Conservation (phyloP, 2,113 vertebrate genomes). For the Neotoma lepida region DNA sequence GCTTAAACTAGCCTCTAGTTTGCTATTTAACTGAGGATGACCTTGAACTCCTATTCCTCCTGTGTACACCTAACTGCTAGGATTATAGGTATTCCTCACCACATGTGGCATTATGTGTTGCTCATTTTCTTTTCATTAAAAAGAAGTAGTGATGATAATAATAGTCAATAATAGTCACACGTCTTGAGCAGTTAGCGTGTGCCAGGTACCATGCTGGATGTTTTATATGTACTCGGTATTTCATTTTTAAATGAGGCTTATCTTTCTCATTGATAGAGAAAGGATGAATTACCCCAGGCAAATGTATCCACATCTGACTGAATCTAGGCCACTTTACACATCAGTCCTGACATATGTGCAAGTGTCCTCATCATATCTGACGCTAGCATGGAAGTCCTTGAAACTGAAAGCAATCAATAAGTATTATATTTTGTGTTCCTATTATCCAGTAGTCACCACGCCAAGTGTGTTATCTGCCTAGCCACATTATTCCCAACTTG, state of each 20-base stretch:
- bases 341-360: neutral
- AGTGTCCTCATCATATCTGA: neutral
- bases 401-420: neutral
- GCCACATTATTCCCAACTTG: conserved; percentile 12
- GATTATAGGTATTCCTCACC: neutral
- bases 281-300: conserved; percentile 20
- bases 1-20: neutral
- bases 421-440: neutral
- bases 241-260: conserved; percentile 41
- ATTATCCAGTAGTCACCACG: neutral
- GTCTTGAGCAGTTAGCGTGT: neutral
- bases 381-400: neutral
- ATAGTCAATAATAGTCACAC: neutral
- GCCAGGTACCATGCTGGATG: neutral
- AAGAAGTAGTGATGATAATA: neutral
- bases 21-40: neutral
- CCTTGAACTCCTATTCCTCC: neutral
- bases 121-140: neutral
- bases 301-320: neutral
- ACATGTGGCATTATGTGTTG: neutral
- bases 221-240: neutral
- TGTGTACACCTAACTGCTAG: neutral
- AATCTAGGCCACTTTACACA: neutral
- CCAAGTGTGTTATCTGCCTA: conserved; percentile 17
- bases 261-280: conserved; percentile 25